These are phyloP conservation scores for Epinotia brunnichana DNA, from an alignment of 2,888 invertebrate genomes.

Conservation along the genomic window DNA sequence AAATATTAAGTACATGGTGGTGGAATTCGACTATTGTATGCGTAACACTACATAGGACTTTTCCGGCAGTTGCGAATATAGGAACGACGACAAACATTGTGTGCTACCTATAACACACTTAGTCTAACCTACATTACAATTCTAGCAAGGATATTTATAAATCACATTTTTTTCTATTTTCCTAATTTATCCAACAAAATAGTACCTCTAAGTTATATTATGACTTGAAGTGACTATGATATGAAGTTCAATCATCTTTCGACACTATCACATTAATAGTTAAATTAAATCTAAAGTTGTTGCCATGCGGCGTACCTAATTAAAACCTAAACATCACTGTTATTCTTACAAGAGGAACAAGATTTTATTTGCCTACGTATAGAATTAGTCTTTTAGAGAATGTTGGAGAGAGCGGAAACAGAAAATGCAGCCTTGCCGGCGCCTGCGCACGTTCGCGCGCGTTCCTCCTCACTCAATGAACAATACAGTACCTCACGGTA, in stretches of 20 bases:
- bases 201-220: conserved; percentile 80
- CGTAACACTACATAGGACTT: conserved; percentile 61
- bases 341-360: conserved; percentile 43
- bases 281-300: conserved; percentile 50
- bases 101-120: conserved; percentile 28
- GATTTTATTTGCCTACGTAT: conserved; percentile 39
- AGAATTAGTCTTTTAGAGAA: conserved; percentile 43
- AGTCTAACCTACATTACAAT: conserved; percentile 42
- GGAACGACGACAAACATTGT: conserved; percentile 70
- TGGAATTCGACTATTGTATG: conserved; percentile 71
- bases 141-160: conserved; percentile 63
- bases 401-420: conserved; percentile 45
- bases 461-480: not conserved
- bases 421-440: conserved; percentile 33
- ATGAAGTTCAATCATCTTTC: conserved; percentile 73
- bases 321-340: conserved; percentile 47
- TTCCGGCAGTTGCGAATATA: conserved; percentile 62
- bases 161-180: conserved; percentile 73
- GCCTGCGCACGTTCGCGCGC: not conserved
- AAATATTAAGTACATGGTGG: conserved; percentile 77
- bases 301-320: conserved; percentile 47
- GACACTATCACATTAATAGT: conserved; percentile 79
- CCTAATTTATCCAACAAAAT: conserved; percentile 64
- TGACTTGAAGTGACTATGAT: conserved; percentile 83
- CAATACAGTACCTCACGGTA: not conserved